These are phyloP conservation scores for Molossus alvarezi DNA, from an alignment of 2,797 vertebrate genomes.

Conservation along the genomic window DNA sequence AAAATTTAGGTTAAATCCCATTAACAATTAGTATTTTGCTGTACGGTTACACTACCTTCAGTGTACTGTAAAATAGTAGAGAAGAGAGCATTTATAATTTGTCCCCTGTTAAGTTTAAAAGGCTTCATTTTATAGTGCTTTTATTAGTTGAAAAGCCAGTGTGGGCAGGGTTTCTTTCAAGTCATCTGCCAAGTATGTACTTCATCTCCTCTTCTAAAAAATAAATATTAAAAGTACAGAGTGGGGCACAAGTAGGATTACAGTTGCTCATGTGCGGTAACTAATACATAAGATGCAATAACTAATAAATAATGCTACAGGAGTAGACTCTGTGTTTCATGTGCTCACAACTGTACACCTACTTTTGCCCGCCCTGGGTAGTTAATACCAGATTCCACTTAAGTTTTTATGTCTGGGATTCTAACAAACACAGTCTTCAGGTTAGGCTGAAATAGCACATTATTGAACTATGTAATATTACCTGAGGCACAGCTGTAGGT, in stretches of 20 bases:
- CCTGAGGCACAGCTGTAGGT: not conserved
- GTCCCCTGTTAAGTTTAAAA: not conserved
- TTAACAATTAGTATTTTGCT: conserved; percentile 2
- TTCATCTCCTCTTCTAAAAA: conserved; percentile 41
- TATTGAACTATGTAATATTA: not conserved
- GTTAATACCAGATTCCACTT: not conserved
- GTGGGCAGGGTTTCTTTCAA: conserved; percentile 25
- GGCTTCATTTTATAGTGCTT: conserved; percentile 37
- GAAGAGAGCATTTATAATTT: conserved; percentile 31
- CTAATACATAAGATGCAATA: not conserved
- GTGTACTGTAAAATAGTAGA: conserved; percentile 38
- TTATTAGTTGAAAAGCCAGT: conserved; percentile 26
- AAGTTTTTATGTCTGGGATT: not conserved
- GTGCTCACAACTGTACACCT: no score
- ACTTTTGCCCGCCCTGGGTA: not conserved
- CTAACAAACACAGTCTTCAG: not conserved
- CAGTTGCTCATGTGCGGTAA: no score
- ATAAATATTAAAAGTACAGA: conserved; percentile 33
- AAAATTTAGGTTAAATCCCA: conserved; percentile 15
- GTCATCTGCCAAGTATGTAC: not conserved
- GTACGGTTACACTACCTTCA: not conserved
- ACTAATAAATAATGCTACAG: not conserved
- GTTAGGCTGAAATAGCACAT: not conserved
- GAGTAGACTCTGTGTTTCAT: not conserved
- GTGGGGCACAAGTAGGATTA: not conserved